These are phyloP conservation scores for Upupa epops DNA, from an alignment of 2,113 vertebrate species.

Conservation along the genomic window DNA sequence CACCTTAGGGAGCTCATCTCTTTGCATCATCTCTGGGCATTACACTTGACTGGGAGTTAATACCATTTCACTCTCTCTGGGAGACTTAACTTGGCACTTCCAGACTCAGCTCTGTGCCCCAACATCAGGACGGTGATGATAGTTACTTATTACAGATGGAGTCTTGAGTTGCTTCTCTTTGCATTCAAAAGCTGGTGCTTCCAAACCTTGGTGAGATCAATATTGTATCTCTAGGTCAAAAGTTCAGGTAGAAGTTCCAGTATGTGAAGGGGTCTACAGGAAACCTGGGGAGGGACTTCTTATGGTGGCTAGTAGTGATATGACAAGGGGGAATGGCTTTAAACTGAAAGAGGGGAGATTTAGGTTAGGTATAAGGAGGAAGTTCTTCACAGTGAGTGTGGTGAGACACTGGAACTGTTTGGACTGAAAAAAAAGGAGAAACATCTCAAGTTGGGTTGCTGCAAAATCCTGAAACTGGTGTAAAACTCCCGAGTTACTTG, in stretches of 20 bases:
- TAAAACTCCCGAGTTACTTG: background rate
- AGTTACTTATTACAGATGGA: background rate
- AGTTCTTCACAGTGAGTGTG: too few relatives aligned
- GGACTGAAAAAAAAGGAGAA: background rate
- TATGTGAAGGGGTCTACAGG: too few relatives aligned
- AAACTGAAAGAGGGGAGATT: too few relatives aligned
- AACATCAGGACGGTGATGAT: background rate
- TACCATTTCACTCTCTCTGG: too few relatives aligned
- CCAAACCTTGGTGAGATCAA: background rate
- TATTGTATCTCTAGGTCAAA: background rate
- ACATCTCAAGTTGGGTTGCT: background rate
- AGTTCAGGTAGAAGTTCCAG: too few relatives aligned
- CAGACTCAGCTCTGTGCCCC: background rate
- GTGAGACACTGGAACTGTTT: too few relatives aligned
- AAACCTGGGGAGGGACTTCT: too few relatives aligned
- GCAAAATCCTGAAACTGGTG: background rate
- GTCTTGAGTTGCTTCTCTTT: background rate
- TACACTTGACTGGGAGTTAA: background rate
- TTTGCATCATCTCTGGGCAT: background rate
- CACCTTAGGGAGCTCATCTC: fast-evolving
- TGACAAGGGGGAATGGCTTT: too few relatives aligned
- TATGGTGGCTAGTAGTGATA: too few relatives aligned
- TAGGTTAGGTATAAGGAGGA: too few relatives aligned
- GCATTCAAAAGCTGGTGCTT: background rate
- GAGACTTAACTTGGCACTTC: background rate